phyloP scores from a whole-genome alignment of 2,888 invertebrate species.

The Eilema griseolum region DNA sequence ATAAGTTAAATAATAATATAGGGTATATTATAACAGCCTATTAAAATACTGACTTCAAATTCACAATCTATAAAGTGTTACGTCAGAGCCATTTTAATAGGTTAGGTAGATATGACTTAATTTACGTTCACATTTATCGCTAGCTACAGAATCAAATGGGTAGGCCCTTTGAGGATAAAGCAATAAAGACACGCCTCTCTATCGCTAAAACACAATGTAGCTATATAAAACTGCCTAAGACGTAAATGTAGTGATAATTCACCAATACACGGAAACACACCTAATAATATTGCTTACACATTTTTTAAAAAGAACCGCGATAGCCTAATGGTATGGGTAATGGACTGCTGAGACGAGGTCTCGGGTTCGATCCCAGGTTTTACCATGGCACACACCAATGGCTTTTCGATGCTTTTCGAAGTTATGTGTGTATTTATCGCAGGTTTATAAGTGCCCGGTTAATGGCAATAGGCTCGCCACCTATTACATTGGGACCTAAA shows the following conservation, averaged over 20 bases:
- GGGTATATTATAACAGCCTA: too few relatives aligned
- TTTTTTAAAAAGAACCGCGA: too few relatives aligned
- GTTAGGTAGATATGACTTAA: background rate
- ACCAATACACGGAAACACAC: background rate
- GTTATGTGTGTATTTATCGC: too few relatives aligned
- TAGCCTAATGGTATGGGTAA: too few relatives aligned
- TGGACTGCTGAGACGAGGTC: too few relatives aligned
- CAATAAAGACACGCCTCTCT: conserved; percentile 4
- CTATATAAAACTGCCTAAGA: background rate
- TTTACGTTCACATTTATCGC: conserved; percentile 1
- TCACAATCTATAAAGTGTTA: background rate
- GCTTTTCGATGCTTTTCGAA: too few relatives aligned
- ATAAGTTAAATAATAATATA: too few relatives aligned
- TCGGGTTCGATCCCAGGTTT: too few relatives aligned
- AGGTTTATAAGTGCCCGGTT: too few relatives aligned
- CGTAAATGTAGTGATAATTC: background rate
- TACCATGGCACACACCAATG: too few relatives aligned
- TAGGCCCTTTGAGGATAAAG: conserved; percentile 1
- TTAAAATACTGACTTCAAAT: background rate
- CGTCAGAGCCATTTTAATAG: background rate
- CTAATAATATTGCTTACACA: background rate
- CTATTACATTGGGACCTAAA: too few relatives aligned
- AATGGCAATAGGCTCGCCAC: too few relatives aligned
- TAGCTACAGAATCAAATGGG: background rate
- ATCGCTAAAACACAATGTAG: conserved; percentile 4